Percentiles rank a stretch among this genome's conserved stretches.
Evolutionary conservation across 2,888 invertebrate genomes (phyloP).

Genomic region (Ennomos quercinarius): DNA sequence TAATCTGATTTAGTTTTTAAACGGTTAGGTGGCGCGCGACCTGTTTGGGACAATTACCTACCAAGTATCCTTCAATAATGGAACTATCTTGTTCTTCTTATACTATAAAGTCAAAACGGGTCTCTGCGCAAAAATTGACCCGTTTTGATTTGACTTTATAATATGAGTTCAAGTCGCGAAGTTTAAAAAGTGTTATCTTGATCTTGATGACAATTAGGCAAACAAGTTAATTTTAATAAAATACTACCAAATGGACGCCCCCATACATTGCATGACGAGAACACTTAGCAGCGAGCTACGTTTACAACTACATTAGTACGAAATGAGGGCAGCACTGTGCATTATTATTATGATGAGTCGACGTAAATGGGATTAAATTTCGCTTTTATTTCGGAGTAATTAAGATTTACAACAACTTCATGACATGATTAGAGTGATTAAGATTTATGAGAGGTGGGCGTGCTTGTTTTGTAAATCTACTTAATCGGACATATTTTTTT

Average conservation of each 20-base stretch:
- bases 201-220: conserved; percentile 33
- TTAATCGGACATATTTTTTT: no score
- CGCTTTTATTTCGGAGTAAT: conserved; percentile 27
- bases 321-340: conserved; percentile 33
- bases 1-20: no score
- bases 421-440: conserved; percentile 13
- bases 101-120: no score
- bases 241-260: conserved; percentile 43
- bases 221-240: conserved; percentile 53
- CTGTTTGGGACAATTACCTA: no score
- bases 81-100: conserved; percentile 9
- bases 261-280: conserved; percentile 37
- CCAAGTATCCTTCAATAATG: no score
- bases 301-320: conserved; percentile 25
- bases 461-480: no score
- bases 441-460: neutral
- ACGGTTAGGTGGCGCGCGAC: no score
- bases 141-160: no score
- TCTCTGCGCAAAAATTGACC: no score
- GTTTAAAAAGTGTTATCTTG: no score
- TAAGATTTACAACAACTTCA: conserved; percentile 20
- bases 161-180: no score
- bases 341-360: conserved; percentile 28
- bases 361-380: conserved; percentile 40
- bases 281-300: conserved; percentile 28